Base-by-base conservation (phyloP, 2,797 vertebrate species). In the Oryzias dopingdopingensis region DNA sequence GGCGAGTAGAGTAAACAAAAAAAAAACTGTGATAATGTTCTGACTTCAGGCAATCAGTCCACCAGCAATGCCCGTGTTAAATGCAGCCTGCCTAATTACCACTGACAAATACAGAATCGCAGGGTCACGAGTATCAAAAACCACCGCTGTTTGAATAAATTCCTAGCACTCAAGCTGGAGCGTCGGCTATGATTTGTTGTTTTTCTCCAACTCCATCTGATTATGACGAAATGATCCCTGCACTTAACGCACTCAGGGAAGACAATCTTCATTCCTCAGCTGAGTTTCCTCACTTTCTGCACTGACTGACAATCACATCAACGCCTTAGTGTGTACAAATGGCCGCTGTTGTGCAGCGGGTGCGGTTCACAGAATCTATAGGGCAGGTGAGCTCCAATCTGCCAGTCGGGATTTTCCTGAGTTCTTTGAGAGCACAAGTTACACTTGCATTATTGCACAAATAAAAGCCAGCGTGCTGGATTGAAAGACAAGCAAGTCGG, bases 391-490 rank as follows among this genome's bases (percentile, higher is more conserved):
- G 65, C 58, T 70, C 70, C 72, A 61, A 56, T 23, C 44, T 16
- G 49, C 55, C 71, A 74, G 62, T 75, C 56, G 68, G 72, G 71
- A 75, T 74, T 47, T 77, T 81, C 76, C 79, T 14, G 18, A 81
- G 74, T 77, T 80, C 62, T 75, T 53, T 58, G 66, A 77, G 79
- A 66, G 61, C 75, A 86, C 76, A 85, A 85, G 77, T 84, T 83
- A 87, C 84, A 82, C 72, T 77, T 80, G 59, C 77, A 72, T 85
- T 86, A 87, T 74, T 79, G 65, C 61, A 62, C 65, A 67, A 82
- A 86, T 86, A 20, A 46, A 45, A 46, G 20, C 18, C n/a, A 18
- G 8, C 10, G 15, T 17, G 16, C 10, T 10, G 18, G 18, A 45
- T 12, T 12, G 20, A 44, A 5, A 81, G 83, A 82, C 76, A 79